A percentile compares a stretch with the other conserved stretches of the same genome.
These are phyloP conservation scores for Deroplatys truncata DNA, from an alignment of 2,888 invertebrate species.

Conservation along the genomic window DNA sequence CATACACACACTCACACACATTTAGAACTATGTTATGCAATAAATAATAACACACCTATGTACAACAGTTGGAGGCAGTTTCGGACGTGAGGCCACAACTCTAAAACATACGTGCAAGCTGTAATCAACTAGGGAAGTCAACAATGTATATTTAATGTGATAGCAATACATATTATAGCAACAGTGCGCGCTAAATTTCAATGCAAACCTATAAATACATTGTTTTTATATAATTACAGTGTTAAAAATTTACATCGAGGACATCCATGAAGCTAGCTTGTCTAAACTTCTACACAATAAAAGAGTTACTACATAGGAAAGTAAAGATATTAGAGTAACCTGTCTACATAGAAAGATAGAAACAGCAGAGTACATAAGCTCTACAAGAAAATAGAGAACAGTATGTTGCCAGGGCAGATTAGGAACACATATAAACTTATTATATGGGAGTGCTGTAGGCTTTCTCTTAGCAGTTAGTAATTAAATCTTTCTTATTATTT, in stretches of 20 bases:
- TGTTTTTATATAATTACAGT: neutral
- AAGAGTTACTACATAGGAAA: neutral
- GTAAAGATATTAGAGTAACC: neutral
- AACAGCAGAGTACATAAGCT: neutral
- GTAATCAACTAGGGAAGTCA: neutral
- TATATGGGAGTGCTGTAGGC: neutral
- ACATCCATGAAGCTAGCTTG: neutral
- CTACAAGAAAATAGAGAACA: neutral
- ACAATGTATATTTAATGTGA: neutral
- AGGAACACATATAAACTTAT: neutral
- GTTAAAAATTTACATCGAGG: neutral
- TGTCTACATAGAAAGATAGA: neutral
- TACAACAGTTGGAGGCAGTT: constrained; percentile 19
- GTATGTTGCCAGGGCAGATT: neutral
- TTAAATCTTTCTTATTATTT: too few species aligned
- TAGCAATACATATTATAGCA: neutral
- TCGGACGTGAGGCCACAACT: constrained; percentile 8
- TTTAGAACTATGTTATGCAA: neutral
- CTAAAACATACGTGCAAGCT: constrained; percentile 1
- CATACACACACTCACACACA: neutral
- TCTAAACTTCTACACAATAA: neutral
- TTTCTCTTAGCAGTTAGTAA: neutral
- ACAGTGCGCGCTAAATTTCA: neutral
- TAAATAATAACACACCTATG: constrained; percentile 21
- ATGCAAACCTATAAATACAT: neutral